These are phyloP conservation scores for Dromaius novaehollandiae DNA, from an alignment of 2,113 vertebrate species.

Conservation along the genomic window DNA sequence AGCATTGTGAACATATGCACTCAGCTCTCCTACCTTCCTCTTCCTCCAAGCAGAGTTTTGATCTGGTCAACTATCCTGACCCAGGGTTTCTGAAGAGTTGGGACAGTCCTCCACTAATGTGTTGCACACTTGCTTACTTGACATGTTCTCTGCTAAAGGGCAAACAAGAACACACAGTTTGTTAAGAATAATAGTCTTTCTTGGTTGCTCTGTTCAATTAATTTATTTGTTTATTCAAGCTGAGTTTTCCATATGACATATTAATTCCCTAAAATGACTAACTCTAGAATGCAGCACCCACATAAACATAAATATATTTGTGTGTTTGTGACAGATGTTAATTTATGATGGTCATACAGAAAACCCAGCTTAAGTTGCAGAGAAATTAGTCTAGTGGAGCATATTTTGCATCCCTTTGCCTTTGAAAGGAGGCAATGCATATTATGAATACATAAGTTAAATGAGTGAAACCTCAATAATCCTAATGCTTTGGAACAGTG, in stretches of 20 bases:
- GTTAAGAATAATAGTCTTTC: conserved; percentile 6
- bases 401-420: neutral
- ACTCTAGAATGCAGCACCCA: neutral
- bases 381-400: neutral
- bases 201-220: neutral
- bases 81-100: neutral
- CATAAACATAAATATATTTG: neutral
- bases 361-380: neutral
- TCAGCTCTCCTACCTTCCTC: neutral
- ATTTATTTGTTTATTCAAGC: conserved; percentile 12
- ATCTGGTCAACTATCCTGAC: neutral
- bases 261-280: conserved; percentile 12
- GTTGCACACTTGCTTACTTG: neutral
- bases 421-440: neutral
- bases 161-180: conserved; percentile 1
- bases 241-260: conserved; percentile 1
- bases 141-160: neutral
- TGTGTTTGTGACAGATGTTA: neutral
- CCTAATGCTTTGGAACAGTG: neutral
- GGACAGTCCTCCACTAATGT: neutral
- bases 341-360: neutral
- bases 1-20: neutral
- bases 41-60: neutral
- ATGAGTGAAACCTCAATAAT: neutral
- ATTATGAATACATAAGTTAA: neutral